Conservation (phyloP, 2,888 invertebrate genomes). For the Linnaemya tessellans region DNA sequence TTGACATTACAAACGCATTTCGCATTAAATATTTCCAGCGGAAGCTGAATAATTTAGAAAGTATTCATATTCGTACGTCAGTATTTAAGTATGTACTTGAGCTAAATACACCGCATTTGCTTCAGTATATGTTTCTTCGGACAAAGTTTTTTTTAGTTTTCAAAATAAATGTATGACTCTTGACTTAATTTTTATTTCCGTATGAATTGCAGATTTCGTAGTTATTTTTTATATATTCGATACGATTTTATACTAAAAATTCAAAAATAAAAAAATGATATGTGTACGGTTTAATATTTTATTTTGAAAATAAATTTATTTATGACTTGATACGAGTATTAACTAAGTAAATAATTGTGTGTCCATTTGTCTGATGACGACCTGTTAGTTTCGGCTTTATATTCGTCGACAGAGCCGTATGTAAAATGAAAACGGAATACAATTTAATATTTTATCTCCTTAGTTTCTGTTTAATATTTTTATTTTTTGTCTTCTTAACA, state of each 20-base stretch:
- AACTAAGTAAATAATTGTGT: constrained; percentile 7
- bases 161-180: constrained; percentile 38
- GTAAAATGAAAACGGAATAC: constrained; percentile 36
- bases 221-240: constrained; percentile 8
- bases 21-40: constrained; percentile 46
- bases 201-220: constrained; percentile 52
- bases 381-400: constrained; percentile 25
- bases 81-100: neutral
- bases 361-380: constrained; percentile 13
- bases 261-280: constrained; percentile 51
- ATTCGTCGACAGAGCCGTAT: constrained; percentile 5
- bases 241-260: constrained; percentile 43
- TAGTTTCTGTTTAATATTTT: neutral
- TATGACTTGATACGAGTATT: constrained; percentile 18
- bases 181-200: constrained; percentile 63
- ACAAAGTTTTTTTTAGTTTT: constrained; percentile 32
- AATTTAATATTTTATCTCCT: constrained; percentile 25
- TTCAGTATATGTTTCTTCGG: neutral
- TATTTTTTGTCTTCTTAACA: neutral
- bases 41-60: constrained; percentile 72
- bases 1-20: constrained; percentile 56
- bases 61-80: constrained; percentile 38
- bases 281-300: constrained; percentile 38
- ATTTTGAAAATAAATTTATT: constrained; percentile 32
- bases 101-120: constrained; percentile 21